phyloP scores from a whole-genome alignment of 2,113 vertebrate genomes.

The Stegastes partitus region DNA sequence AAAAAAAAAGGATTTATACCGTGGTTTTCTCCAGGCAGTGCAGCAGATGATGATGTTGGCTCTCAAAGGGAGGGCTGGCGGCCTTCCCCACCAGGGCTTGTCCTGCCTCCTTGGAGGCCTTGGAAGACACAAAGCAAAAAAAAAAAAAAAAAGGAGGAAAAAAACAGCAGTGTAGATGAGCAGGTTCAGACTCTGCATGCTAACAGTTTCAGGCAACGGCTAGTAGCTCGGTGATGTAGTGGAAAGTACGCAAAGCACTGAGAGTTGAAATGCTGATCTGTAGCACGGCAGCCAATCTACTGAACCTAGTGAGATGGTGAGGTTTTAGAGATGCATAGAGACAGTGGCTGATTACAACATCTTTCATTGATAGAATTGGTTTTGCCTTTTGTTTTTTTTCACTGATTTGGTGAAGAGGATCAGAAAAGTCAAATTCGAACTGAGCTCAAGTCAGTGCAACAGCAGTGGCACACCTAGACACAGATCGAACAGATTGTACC shows the following conservation, averaged over 20 bases:
- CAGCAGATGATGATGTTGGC: constrained; percentile 97
- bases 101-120: constrained; percentile 94
- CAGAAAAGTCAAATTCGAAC: constrained; percentile 56
- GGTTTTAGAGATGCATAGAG: constrained; percentile 60
- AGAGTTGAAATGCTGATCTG: constrained; percentile 75
- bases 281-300: constrained; percentile 79
- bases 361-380: constrained; percentile 50
- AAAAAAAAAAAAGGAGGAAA: constrained; percentile 34
- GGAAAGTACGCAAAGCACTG: constrained; percentile 67
- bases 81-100: constrained; percentile 91
- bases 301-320: constrained; percentile 60
- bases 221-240: constrained; percentile 61
- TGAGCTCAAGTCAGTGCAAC: constrained; percentile 62
- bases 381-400: constrained; percentile 33
- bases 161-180: constrained; percentile 44
- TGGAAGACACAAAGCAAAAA: constrained; percentile 78
- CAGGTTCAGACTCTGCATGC: constrained; percentile 22
- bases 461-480: constrained; percentile 78
- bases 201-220: constrained; percentile 61
- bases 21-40: constrained; percentile 99
- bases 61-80: constrained; percentile 93
- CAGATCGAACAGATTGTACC: constrained; percentile 72
- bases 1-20: constrained; percentile 84
- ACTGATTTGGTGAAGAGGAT: constrained; percentile 51
- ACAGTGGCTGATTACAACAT: constrained; percentile 42